Percentiles rank a stretch among this genome's conserved stretches.
Evolutionary conservation across 2,888 invertebrate species (phyloP).

Genomic region (Leistus spinibarbis): DNA sequence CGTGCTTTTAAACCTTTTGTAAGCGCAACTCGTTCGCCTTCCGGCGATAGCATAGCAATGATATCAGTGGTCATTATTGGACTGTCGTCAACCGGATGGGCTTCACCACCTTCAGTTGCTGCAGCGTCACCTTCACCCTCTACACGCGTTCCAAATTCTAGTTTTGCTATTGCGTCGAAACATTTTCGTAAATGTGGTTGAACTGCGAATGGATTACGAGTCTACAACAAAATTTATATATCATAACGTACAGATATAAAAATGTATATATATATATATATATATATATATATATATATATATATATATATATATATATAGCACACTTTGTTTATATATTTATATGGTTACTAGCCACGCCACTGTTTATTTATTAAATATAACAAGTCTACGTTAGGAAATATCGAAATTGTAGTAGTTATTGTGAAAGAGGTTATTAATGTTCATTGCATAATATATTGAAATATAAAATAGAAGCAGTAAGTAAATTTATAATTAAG

Average conservation of each 20-base stretch:
- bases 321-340: too few species aligned
- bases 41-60: constrained; percentile 87
- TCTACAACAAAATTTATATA: constrained; percentile 56
- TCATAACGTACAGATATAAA: constrained; percentile 2
- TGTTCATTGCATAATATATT: too few species aligned
- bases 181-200: constrained; percentile 90
- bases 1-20: constrained; percentile 79
- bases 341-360: too few species aligned
- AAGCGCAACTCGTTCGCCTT: constrained; percentile 80
- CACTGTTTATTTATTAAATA: too few species aligned
- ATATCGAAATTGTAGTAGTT: too few species aligned
- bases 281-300: too few species aligned
- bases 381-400: too few species aligned
- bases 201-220: constrained; percentile 85
- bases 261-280: too few species aligned
- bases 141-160: constrained; percentile 74
- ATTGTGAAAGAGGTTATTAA: too few species aligned
- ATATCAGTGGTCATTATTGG: constrained; percentile 79
- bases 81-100: constrained; percentile 49
- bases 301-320: too few species aligned
- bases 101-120: constrained; percentile 53
- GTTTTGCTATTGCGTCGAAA: constrained; percentile 80
- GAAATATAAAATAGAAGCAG: too few species aligned
- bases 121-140: constrained; percentile 63
- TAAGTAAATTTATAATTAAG: too few species aligned